Conservation (phyloP, 2,113 vertebrate species). For the Choloepus hoffmanni region DNA sequence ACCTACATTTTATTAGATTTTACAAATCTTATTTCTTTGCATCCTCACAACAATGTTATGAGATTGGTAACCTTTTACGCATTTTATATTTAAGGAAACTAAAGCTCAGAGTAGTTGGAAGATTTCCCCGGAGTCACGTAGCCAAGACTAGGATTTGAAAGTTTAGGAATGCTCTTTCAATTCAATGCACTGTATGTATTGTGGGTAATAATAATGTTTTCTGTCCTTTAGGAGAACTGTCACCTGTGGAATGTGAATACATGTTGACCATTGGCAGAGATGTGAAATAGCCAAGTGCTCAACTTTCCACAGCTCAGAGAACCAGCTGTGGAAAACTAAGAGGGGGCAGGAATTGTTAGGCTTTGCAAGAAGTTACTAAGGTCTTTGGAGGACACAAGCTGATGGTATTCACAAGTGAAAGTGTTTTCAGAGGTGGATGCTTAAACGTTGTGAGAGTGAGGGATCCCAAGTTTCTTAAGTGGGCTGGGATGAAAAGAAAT, state of each 20-base stretch:
- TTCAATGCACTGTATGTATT: background rate
- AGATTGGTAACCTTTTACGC: background rate
- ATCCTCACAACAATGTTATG: background rate
- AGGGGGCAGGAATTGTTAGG: background rate
- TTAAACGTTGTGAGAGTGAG: background rate
- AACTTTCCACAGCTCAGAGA: background rate
- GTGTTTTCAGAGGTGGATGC: background rate
- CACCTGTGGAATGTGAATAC: background rate
- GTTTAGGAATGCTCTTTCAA: background rate
- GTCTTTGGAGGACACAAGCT: background rate
- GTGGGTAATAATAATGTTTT: background rate
- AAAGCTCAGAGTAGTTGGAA: background rate
- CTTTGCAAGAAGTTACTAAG: background rate
- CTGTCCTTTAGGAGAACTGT: background rate
- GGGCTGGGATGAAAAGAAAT: background rate
- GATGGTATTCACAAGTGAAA: background rate
- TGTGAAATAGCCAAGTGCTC: background rate
- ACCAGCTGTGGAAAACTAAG: background rate
- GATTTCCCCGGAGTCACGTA: background rate
- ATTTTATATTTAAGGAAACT: background rate
- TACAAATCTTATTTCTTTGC: constrained; percentile 11
- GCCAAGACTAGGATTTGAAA: background rate
- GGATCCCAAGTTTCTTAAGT: background rate
- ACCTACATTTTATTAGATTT: background rate
- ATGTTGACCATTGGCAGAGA: background rate